Evolutionary conservation across 2,888 invertebrate genomes (phyloP), one percentile per base, ranked within the genome.

Genomic region (Ormyrus labotus): DNA sequence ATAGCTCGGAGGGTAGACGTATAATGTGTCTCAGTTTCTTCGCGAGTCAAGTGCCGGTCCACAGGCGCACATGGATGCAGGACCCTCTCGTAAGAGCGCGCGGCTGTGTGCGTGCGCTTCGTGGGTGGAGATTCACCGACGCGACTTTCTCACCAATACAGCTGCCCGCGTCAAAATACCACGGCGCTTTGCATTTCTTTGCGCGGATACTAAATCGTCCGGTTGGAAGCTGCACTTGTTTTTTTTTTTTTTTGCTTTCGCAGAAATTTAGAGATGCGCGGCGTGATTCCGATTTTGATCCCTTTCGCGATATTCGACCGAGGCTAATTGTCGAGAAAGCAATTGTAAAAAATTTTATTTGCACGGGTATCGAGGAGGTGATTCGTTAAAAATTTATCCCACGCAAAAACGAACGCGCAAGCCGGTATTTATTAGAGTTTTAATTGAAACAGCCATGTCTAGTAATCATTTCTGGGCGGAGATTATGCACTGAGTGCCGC

Each of bases 1-100:
- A 88, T 88, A 85, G 89, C 87, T 86, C 89, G 89, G 86, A 90
- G 89, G 89, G 87, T 88, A 86, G 84, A 87, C 87, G 86, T 85
- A 82, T 88, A 90, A 89, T 90, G 90, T 88, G 88, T 87, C 87
- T 88, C 86, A 85, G 82, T 85, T 86, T 86, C 85, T 84, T 86
- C 84, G 84, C 85, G 86, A 89, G 90, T 89, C 89, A 89, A 90
- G 89, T 89, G 89, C 86, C 87, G 85, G 87, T 83, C 84, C 77
- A 84, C 83, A 83, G 81, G 85, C 83, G 75, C 83, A 85, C 84
- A 55, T 65, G 6, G 6, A 67, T 11, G 53, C 48, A 53, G 57
- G 65, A 45, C 67, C 45, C 67, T 45, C 51, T 51, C 53, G n/a
- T 34, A 83, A 70, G 73, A 80, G 72, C n/a, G 7, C 50, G 19